Conservation (phyloP, 1,140 invertebrate species). For the Leptinotarsa texana region DNA sequence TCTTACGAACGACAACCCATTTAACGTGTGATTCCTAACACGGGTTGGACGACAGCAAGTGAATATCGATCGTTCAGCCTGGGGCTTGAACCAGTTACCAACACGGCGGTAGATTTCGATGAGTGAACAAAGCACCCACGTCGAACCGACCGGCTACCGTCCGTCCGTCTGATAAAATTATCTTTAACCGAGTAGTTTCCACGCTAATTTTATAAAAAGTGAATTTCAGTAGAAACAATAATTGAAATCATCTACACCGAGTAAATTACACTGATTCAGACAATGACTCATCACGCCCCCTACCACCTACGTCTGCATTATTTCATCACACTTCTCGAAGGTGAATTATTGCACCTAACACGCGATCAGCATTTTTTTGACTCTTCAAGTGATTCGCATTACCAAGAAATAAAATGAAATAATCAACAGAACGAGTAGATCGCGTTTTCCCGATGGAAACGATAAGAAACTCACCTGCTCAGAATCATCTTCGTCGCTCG, state of each 20-base stretch:
- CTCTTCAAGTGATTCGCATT: neutral
- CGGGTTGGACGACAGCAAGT: too few species aligned
- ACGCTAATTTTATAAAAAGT: neutral
- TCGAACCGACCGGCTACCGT: too few species aligned
- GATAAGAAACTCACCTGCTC: conserved; percentile 37
- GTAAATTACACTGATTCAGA: too few species aligned
- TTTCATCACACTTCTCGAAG: neutral
- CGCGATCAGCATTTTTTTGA: neutral
- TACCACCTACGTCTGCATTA: neutral
- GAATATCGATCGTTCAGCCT: too few species aligned
- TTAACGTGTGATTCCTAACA: too few species aligned
- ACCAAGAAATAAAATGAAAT: neutral
- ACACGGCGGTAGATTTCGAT: too few species aligned
- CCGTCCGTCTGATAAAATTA: neutral
- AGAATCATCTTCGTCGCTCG: conserved; percentile 33
- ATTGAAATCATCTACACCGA: too few species aligned
- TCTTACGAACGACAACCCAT: too few species aligned
- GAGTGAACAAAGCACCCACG: too few species aligned
- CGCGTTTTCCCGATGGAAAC: neutral
- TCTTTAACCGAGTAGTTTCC: neutral
- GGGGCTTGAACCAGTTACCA: too few species aligned
- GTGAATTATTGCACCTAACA: neutral
- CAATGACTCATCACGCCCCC: too few species aligned
- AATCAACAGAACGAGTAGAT: neutral
- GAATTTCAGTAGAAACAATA: neutral